Percentiles rank a stretch among this genome's conserved stretches.
Conservation (phyloP, 2,888 invertebrate species). For the Volucella inanis region DNA sequence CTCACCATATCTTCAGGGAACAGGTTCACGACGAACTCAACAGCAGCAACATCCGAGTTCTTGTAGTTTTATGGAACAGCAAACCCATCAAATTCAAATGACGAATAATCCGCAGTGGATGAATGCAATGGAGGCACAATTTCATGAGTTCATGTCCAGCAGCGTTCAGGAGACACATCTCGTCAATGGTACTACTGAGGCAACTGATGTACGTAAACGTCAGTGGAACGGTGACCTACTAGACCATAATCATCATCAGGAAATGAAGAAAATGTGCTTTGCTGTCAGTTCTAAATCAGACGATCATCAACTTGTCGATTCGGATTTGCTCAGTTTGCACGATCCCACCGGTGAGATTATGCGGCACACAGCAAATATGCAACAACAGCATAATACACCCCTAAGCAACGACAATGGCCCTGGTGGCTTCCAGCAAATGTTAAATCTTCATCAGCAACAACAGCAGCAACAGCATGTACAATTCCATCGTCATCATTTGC, state of each 20-base stretch:
- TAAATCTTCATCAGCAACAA: constrained; percentile 78
- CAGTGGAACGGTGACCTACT: constrained; percentile 80
- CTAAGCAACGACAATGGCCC: constrained; percentile 70
- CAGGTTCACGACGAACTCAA: constrained; percentile 38
- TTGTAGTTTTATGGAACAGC: constrained; percentile 67
- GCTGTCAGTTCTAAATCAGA: constrained; percentile 78
- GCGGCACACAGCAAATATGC: constrained; percentile 66
- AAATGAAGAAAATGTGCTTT: constrained; percentile 80
- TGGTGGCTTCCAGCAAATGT: constrained; percentile 78
- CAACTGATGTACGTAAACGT: constrained; percentile 78
- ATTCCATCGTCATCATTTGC: constrained; percentile 61
- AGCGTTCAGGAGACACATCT: constrained; percentile 58
- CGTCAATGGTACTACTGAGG: constrained; percentile 40
- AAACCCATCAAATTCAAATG: constrained; percentile 67
- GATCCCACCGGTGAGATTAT: constrained; percentile 79
- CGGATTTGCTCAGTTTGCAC: constrained; percentile 79
- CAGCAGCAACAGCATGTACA: constrained; percentile 75
- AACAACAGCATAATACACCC: constrained; percentile 59
- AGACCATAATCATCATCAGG: constrained; percentile 76
- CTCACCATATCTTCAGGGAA: constrained; percentile 72
- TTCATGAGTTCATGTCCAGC: constrained; percentile 79
- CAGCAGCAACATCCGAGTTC: constrained; percentile 56
- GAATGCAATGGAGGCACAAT: constrained; percentile 82
- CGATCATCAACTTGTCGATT: constrained; percentile 78
- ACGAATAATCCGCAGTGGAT: constrained; percentile 80